Evolutionary conservation across 1,140 invertebrate species (phyloP).

Genomic region (Epicauta chinensis): DNA sequence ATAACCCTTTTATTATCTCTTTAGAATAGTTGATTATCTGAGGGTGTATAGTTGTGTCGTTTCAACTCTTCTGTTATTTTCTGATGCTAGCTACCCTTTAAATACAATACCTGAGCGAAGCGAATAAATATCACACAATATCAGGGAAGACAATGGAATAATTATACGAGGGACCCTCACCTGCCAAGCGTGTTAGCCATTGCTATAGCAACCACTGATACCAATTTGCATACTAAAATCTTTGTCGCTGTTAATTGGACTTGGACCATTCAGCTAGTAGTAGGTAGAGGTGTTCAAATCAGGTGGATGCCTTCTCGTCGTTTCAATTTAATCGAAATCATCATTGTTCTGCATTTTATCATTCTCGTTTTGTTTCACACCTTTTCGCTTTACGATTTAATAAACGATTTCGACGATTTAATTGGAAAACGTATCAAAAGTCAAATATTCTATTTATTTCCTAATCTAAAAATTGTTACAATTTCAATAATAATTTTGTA

Average conservation of each 20-base stretch:
- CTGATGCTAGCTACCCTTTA: not conserved
- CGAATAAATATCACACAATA: constrained; percentile 27
- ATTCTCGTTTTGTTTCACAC: no score
- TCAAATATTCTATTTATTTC: no score
- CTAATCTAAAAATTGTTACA: no score
- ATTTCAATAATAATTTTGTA: no score
- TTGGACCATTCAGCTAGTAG: no score
- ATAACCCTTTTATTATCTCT: constrained; percentile 18
- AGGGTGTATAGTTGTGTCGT: constrained; percentile 1
- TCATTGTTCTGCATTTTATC: no score
- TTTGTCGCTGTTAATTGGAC: constrained; percentile 40
- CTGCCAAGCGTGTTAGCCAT: constrained; percentile 31
- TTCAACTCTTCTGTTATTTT: no score
- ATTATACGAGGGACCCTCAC: constrained; percentile 34
- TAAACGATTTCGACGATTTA: no score
- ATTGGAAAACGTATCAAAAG: no score
- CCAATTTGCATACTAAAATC: constrained; percentile 42
- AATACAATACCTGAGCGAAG: constrained; percentile 21
- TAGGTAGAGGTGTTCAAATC: constrained; percentile 5
- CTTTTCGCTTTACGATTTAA: no score
- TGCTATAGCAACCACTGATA: constrained; percentile 35
- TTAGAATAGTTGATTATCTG: constrained; percentile 19
- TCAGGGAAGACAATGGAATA: constrained; percentile 36
- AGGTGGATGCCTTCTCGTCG: constrained; percentile 4
- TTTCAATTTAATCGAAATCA: no score